phyloP scores from a whole-genome alignment of 2,888 invertebrate species.

The Branchellion lobata region DNA sequence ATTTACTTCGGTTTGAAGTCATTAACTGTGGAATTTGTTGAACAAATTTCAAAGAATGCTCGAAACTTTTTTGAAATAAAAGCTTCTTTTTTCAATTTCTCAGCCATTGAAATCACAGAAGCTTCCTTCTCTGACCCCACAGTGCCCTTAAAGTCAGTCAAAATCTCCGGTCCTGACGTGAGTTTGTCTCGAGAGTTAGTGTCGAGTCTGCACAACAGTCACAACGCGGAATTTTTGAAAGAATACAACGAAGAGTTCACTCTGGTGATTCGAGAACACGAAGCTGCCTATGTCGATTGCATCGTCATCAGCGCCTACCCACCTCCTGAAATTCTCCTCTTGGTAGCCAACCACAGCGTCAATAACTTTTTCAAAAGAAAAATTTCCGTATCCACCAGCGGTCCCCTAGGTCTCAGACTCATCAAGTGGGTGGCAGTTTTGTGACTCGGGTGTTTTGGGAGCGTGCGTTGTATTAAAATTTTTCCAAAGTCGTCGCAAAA shows the following conservation, averaged over 20 bases:
- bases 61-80: too few species aligned
- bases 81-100: too few species aligned
- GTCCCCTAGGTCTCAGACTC: conserved; percentile 11
- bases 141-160: conserved; percentile 32
- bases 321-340: background rate
- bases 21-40: too few species aligned
- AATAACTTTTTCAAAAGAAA: conserved; percentile 8
- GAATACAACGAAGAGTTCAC: conserved; percentile 2
- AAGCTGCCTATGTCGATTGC: conserved; percentile 12
- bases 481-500: too few species aligned
- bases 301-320: conserved; percentile 25
- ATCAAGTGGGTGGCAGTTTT: conserved; percentile 5
- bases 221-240: conserved; percentile 22
- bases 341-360: conserved; percentile 17
- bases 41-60: too few species aligned
- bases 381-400: background rate
- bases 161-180: conserved; percentile 20
- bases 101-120: too few species aligned
- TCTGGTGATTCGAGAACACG: conserved; percentile 25
- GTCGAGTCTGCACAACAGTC: conserved; percentile 20
- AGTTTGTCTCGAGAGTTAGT: background rate
- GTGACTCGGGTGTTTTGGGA: background rate
- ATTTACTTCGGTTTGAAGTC: too few species aligned
- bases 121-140: background rate
- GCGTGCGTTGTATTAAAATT: too few species aligned